Conservation (phyloP, 2,888 invertebrate genomes). For the Neoascia interrupta region DNA sequence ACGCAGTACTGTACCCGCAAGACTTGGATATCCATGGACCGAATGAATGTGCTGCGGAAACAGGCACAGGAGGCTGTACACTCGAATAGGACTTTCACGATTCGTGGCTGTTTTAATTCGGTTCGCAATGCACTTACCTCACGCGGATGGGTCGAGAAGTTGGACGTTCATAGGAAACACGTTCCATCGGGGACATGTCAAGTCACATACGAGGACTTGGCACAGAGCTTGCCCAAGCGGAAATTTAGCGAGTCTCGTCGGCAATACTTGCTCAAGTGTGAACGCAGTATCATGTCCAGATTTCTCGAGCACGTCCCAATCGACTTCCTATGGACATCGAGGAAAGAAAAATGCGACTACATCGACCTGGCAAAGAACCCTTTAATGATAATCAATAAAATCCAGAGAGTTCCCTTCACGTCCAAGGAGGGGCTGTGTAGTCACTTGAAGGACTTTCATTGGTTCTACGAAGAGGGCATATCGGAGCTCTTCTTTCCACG, state of each 20-base stretch:
- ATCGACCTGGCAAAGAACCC: slow-evolving; percentile 80
- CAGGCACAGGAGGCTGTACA: slow-evolving; percentile 84
- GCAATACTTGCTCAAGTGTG: slow-evolving; percentile 84
- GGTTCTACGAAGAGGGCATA: slow-evolving; percentile 91
- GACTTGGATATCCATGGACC: slow-evolving; percentile 83
- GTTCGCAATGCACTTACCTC: slow-evolving; percentile 85
- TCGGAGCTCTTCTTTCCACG: slow-evolving; percentile 91
- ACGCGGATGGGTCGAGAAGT: slow-evolving; percentile 84
- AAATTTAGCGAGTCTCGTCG: slow-evolving; percentile 79
- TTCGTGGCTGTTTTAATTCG: slow-evolving; percentile 87
- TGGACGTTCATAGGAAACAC: slow-evolving; percentile 78
- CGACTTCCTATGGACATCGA: slow-evolving; percentile 94
- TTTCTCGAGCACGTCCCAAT: slow-evolving; percentile 89
- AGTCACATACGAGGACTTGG: slow-evolving; percentile 77
- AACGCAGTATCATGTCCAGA: slow-evolving; percentile 86
- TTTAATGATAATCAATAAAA: slow-evolving; percentile 88
- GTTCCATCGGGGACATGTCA: slow-evolving; percentile 73
- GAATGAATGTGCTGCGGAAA: slow-evolving; percentile 84
- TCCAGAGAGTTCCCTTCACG: slow-evolving; percentile 92
- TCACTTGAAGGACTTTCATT: slow-evolving; percentile 89
- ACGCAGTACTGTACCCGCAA: slow-evolving; percentile 73
- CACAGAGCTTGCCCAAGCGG: slow-evolving; percentile 77
- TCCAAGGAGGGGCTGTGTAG: slow-evolving; percentile 94
- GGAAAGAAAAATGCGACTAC: slow-evolving; percentile 85
- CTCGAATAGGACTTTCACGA: slow-evolving; percentile 85